A percentile compares a stretch with the other conserved stretches of the same genome.
phyloP scores from a whole-genome alignment of 2,113 vertebrate genomes.

The Cryptotis parvus region DNA sequence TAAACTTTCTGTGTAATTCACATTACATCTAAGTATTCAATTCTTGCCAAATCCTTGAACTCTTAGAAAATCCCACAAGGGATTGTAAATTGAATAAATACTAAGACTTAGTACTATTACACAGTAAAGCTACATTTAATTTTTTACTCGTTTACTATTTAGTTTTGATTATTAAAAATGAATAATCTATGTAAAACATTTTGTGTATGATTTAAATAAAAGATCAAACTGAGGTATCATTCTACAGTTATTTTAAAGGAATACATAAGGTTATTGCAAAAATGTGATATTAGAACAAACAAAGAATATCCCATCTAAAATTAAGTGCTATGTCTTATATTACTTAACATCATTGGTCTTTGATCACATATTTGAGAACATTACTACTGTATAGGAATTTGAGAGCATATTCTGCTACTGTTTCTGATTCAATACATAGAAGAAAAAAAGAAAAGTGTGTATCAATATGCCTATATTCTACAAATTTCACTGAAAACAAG shows the following conservation, averaged over 20 bases:
- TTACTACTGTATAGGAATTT: too few species aligned
- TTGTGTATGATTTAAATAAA: background rate
- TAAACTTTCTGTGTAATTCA: constrained; percentile 38
- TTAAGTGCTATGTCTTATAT: background rate
- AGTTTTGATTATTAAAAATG: constrained; percentile 4
- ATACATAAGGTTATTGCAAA: too few species aligned
- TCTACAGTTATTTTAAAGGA: constrained; percentile 11
- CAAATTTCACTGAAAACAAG: too few species aligned
- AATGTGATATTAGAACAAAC: too few species aligned
- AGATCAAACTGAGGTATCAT: background rate
- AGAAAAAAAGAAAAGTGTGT: background rate
- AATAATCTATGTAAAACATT: background rate
- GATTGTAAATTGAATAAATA: constrained; percentile 45
- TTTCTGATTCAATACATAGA: background rate
- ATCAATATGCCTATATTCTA: background rate
- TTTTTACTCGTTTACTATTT: background rate
- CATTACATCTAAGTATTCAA: constrained; percentile 38
- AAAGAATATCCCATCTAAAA: background rate
- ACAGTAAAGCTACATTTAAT: background rate
- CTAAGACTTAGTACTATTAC: background rate
- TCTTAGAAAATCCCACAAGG: constrained; percentile 9
- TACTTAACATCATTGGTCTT: background rate
- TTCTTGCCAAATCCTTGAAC: constrained; percentile 40
- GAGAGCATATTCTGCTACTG: background rate
- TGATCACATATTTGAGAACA: too few species aligned